Evolutionary conservation across 2,797 vertebrate species (phyloP).

Genomic region (Momotus momota): DNA sequence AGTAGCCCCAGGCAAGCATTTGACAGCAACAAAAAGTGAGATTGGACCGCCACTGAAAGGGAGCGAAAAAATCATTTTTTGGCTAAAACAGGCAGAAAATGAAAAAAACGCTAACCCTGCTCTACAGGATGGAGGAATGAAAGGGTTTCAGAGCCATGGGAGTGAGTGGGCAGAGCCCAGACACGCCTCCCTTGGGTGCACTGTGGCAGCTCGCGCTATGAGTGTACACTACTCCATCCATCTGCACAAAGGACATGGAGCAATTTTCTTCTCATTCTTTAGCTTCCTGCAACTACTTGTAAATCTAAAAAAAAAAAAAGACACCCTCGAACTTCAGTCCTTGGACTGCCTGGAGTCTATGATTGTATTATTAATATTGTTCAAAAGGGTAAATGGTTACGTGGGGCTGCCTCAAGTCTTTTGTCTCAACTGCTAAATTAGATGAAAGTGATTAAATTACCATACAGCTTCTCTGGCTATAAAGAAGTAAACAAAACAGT

Average conservation of each 20-base stretch:
- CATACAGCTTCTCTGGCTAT: neutral
- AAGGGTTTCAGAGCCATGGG: neutral
- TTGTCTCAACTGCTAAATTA: neutral
- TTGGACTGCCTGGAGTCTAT: neutral
- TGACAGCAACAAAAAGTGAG: neutral
- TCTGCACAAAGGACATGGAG: neutral
- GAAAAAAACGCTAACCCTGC: rapidly evolving
- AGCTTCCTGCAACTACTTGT: neutral
- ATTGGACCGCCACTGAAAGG: neutral
- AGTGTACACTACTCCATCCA: neutral
- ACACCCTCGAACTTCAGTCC: neutral
- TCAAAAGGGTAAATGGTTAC: neutral
- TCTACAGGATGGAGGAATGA: neutral
- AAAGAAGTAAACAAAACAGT: neutral
- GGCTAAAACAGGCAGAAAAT: neutral
- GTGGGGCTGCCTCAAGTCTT: neutral
- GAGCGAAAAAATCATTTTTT: neutral
- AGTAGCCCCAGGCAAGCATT: neutral
- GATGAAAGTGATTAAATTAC: neutral
- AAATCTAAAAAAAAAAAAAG: neutral
- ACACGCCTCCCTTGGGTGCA: neutral
- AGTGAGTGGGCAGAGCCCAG: neutral
- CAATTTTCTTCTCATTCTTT: neutral
- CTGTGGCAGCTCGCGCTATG: neutral
- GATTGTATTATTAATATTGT: neutral